phyloP scores from a whole-genome alignment of 2,797 vertebrate genomes.

The Simalia tracyae region DNA sequence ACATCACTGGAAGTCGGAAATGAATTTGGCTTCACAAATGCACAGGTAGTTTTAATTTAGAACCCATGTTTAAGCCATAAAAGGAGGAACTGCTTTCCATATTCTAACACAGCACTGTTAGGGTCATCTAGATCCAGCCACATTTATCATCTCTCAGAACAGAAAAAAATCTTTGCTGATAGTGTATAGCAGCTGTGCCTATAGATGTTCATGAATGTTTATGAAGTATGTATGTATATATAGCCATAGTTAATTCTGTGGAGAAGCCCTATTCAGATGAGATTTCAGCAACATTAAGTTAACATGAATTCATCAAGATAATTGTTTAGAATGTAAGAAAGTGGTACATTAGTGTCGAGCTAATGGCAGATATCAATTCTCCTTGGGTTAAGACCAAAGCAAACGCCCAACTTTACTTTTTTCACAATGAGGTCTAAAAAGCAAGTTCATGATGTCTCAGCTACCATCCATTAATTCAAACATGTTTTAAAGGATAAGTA shows the following conservation, averaged over 20 bases:
- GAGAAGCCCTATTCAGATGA: not conserved
- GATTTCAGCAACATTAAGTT: not conserved
- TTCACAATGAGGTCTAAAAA: not conserved
- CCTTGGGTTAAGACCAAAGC: not conserved
- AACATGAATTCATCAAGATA: not conserved
- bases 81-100: not conserved
- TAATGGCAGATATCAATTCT: not conserved
- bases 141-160: not conserved
- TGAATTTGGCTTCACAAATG: not conserved
- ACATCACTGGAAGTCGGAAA: not conserved
- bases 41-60: not conserved
- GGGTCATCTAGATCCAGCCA: not conserved
- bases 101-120: not conserved
- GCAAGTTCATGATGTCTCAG: not conserved
- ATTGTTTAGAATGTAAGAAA: not conserved
- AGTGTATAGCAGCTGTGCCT: not conserved
- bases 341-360: not conserved
- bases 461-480: not conserved
- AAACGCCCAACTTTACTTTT: not conserved
- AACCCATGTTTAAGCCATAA: not conserved
- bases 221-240: not conserved
- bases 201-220: not conserved
- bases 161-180: not conserved
- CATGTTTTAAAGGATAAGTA: not conserved
- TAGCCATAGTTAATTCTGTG: not conserved